Evolutionary conservation across 2,113 vertebrate genomes (phyloP).

Genomic region (Myocastor coypus): DNA sequence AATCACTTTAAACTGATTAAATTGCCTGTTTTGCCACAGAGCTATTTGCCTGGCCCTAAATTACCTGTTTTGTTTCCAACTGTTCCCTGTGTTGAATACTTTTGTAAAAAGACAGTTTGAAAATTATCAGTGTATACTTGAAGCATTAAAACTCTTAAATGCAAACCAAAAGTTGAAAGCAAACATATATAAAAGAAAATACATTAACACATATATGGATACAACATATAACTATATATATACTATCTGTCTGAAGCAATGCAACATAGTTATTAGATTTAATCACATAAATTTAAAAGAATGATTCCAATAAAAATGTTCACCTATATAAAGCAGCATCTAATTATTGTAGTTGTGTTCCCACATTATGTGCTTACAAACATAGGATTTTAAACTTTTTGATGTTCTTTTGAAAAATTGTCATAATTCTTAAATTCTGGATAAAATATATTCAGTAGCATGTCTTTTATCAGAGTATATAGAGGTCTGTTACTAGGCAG

Average conservation of each 20-base stretch:
- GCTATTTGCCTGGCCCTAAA: neutral
- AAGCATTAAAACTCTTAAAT: conserved; percentile 41
- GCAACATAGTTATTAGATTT: conserved; percentile 20
- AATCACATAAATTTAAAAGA: conserved; percentile 10
- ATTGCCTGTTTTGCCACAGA: neutral
- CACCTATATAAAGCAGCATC: neutral
- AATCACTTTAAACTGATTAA: conserved; percentile 43
- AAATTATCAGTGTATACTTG: neutral
- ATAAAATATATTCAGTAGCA: neutral
- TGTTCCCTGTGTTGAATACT: neutral
- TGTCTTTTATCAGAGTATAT: conserved; percentile 11
- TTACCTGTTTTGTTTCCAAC: neutral
- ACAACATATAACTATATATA: neutral
- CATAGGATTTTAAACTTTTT: conserved; percentile 39
- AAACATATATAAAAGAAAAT: neutral
- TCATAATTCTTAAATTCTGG: conserved; percentile 32
- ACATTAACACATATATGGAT: neutral
- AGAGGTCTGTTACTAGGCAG: conserved; percentile 42
- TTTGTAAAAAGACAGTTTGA: conserved; percentile 26
- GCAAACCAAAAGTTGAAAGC: neutral
- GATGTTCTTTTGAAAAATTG: neutral
- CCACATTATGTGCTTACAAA: neutral
- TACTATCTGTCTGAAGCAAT: neutral
- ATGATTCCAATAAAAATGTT: neutral
- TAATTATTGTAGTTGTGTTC: conserved; percentile 44